A percentile compares a stretch with the other conserved stretches of the same genome.
Evolutionary conservation across 1,140 invertebrate genomes (phyloP).

Genomic region (Hycleus cichorii): DNA sequence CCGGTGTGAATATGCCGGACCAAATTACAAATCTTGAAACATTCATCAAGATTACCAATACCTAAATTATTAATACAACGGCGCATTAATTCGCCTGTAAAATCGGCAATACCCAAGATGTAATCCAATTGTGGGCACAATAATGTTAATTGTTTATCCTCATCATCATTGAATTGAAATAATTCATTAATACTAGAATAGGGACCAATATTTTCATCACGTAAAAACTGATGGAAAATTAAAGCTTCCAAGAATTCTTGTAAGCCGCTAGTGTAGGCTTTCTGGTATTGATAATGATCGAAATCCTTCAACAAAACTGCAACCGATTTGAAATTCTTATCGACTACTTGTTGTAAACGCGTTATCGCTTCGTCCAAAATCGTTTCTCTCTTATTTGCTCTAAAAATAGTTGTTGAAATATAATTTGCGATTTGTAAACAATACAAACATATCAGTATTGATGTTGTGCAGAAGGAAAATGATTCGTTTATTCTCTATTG

Average conservation of each 20-base stretch:
- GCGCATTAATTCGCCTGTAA: conserved; percentile 86
- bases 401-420: conserved; percentile 28
- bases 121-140: conserved; percentile 59
- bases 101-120: conserved; percentile 78
- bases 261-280: conserved; percentile 68
- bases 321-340: conserved; percentile 57
- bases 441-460: conserved; percentile 38
- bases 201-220: conserved; percentile 39
- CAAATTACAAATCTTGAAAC: conserved; percentile 64
- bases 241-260: conserved; percentile 86
- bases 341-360: conserved; percentile 53
- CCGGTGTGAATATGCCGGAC: conserved; percentile 66
- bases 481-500: conserved; percentile 83
- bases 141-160: conserved; percentile 18
- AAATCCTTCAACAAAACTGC: conserved; percentile 63
- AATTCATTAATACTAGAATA: conserved; percentile 45
- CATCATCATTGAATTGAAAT: conserved; percentile 37
- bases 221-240: conserved; percentile 65
- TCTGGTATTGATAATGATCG: conserved; percentile 66
- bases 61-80: conserved; percentile 78
- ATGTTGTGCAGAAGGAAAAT: conserved; percentile 76
- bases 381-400: conserved; percentile 49
- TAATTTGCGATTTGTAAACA: neutral
- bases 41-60: conserved; percentile 65
- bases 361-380: conserved; percentile 59